phyloP scores from a whole-genome alignment of 2,113 vertebrate species.

The Triplophysa tibetana region DNA sequence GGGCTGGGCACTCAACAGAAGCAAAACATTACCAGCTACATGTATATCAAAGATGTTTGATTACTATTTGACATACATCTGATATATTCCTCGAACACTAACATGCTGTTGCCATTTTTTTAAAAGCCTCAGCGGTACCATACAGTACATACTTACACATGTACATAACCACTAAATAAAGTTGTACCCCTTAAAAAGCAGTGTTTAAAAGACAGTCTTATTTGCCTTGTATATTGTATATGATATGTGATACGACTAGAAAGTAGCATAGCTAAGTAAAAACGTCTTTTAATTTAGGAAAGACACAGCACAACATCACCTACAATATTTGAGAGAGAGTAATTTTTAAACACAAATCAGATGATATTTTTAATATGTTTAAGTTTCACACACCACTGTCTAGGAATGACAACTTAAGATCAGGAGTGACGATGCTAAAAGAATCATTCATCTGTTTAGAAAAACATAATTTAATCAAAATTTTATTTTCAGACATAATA shows the following conservation, averaged over 20 bases:
- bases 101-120: not conserved
- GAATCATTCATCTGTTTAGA: too few species aligned
- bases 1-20: slow-evolving; percentile 11
- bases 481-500: not conserved
- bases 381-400: not conserved
- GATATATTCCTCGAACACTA: too few species aligned
- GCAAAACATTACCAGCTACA: slow-evolving; percentile 13
- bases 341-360: not conserved
- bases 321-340: not conserved
- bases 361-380: not conserved
- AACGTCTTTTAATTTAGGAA: not conserved
- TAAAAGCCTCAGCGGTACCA: not conserved
- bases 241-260: not conserved
- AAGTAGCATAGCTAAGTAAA: not conserved
- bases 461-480: not conserved
- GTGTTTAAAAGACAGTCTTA: not conserved
- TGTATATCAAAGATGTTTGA: not conserved
- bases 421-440: too few species aligned
- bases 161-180: not conserved
- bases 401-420: not conserved
- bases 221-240: not conserved
- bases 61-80: not conserved
- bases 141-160: too few species aligned
- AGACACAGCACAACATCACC: not conserved
- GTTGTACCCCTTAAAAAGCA: not conserved